Evolutionary conservation across 2,113 vertebrate species (phyloP), one percentile per base, ranked within the genome.

Genomic region (Brachypodius melanocephalos): DNA sequence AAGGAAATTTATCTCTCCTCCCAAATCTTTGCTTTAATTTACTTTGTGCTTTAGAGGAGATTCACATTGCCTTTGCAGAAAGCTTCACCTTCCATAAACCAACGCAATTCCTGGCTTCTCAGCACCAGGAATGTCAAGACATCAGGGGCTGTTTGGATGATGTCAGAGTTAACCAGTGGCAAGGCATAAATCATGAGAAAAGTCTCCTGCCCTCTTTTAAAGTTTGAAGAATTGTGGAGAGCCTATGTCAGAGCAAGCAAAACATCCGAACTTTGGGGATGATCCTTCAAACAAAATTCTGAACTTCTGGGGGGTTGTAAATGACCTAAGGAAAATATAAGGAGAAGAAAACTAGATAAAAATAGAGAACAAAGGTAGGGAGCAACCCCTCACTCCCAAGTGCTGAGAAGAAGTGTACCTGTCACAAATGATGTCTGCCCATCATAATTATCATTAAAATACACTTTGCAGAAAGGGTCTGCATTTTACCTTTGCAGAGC

Each of bases 241-340:
- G 10, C 34, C 12, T 58, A 15, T 25, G 73, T 46, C 10, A 34
- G 28, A 89, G 22, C 14, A 13, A 67, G 29, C 8, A 75, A 75
- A 92, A 36, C 9, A 42, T 10, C 20, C 76, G 49, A 65, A 49
- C 43, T 66, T 34, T 34, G 46, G 11, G 28, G n/a, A 52, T 4
- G 36, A 17, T 68, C 19, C n/a, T 66, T 88, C 31, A 51, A 38
- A 76, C 7, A 48, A 51, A 74, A 31, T 12, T 38, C 18, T 24
- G 17, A 78, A 59, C 6, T 63, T 89, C 28, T 36, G 0, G 1
- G 12, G 12, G 1, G 0, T 29, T 4, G 0, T 38, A 58, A 43
- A 17, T 21, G 9, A 38, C 28, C 12, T 52, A 31, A 42, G 9
- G 43, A 77, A 86, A 80, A 40, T 73, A 10, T 4, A 34, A 20